Evolutionary conservation across 2,113 vertebrate species (phyloP), one percentile per base, ranked within the genome.

Genomic region (Hyla sarda): DNA sequence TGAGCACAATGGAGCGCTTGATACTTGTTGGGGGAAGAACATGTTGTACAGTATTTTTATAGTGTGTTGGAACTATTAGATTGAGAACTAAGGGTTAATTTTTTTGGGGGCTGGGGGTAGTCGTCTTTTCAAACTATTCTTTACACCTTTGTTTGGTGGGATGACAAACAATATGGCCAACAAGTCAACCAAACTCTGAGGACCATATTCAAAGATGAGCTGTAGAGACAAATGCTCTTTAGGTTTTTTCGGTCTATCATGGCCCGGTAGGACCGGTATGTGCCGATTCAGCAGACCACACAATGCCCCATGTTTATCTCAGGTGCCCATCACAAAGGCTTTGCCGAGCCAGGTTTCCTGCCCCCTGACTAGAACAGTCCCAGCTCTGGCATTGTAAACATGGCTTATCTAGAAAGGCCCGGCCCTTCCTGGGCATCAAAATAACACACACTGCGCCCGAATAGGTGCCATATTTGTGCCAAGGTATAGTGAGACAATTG

Each of bases 261-360:
- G 41, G 41, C 41, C 41, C 41, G 41, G 41, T 41, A n/a, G n/a
- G n/a, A n/a, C n/a, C n/a, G n/a, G 28, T 48, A 54, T 67, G 56
- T 82, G 79, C 79, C 47, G 58, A 47, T 65, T 65, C 58, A 48
- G 79, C 8, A 48, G 79, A 47, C 3, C 41, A 0, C 56, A 80
- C 54, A 62, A 80, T 25, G 54, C 47, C 25, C 74, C 41, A 14
- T 52, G 74, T 77, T 54, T 83, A 60, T 74, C 30, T 45, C 69
- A 74, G 82, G 67, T 74, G 47, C 50, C 25, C 67, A 52, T 69
- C 41, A 82, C 82, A 74, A 83, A 74, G 30, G 23, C 23, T 83
- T 28, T 60, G 69, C 69, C 30, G 14, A 58, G 69, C 82, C 47
- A 54, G 65, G 65, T 65, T 34, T 50, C 79, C 58, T 47, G 13